Evolutionary conservation across 2,797 vertebrate species (phyloP).

Genomic region (Pseudochromis fuscus): DNA sequence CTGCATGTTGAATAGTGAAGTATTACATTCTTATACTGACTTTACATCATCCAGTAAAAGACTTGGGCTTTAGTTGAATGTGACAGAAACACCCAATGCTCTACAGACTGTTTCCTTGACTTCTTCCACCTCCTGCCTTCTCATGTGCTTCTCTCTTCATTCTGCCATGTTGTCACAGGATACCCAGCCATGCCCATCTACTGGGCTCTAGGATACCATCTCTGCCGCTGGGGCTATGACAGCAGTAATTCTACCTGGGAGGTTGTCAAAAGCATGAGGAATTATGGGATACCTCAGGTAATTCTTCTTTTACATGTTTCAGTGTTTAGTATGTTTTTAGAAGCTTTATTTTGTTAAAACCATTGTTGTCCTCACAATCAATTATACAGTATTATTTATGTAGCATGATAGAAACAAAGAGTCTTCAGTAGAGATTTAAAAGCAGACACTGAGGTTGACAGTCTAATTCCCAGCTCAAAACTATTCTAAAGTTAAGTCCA

Average conservation of each 20-base stretch:
- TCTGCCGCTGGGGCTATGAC: constrained; percentile 92
- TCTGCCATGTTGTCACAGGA: constrained; percentile 61
- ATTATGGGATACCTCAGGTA: constrained; percentile 91
- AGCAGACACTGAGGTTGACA: no score
- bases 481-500: no score
- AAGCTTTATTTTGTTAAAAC: no score
- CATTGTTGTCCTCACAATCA: no score
- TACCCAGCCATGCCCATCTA: constrained; percentile 89
- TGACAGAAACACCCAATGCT: no score
- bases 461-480: no score
- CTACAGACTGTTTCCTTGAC: not conserved
- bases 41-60: not conserved
- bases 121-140: not conserved
- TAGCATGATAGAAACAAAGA: not conserved
- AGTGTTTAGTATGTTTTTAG: not conserved
- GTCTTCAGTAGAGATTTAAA: not conserved
- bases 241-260: constrained; percentile 88
- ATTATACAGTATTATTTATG: no score
- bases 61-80: no score
- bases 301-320: not conserved
- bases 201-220: constrained; percentile 93
- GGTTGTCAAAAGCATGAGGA: constrained; percentile 87
- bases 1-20: not conserved
- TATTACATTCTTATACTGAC: not conserved
- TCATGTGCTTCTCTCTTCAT: not conserved